Conservation (phyloP, 2,113 vertebrate genomes). For the Muscicapa adusta region DNA sequence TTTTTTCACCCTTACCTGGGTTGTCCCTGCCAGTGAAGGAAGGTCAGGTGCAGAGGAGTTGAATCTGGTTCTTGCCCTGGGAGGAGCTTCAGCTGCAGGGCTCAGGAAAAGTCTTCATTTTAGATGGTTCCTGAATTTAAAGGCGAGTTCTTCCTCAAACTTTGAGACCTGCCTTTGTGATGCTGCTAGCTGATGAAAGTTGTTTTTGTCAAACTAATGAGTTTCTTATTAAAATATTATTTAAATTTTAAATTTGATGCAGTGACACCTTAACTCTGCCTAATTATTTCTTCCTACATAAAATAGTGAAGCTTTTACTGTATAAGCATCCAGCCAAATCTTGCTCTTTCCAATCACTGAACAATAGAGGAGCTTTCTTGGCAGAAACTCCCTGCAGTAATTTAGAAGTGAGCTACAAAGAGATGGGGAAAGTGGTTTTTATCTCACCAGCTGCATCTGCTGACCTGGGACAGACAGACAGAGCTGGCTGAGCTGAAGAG, state of each 20-base stretch:
- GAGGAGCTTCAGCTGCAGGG: not conserved
- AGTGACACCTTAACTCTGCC: not conserved
- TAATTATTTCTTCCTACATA: not conserved
- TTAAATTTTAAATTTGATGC: conserved; percentile 8
- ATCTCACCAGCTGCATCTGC: not conserved
- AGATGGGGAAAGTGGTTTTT: not conserved
- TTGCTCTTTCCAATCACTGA: not conserved
- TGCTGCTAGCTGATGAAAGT: conserved; percentile 18
- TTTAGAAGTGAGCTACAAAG: not conserved
- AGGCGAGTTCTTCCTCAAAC: not conserved
- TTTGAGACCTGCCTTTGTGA: not conserved
- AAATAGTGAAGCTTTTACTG: not conserved
- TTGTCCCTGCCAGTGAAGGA: not conserved
- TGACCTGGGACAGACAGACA: not conserved
- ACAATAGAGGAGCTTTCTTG: not conserved
- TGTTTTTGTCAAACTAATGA: not conserved
- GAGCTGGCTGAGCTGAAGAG: not conserved
- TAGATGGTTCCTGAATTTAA: not conserved
- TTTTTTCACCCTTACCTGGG: not conserved
- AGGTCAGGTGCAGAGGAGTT: not conserved
- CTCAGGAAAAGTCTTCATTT: not conserved
- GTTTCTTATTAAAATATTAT: conserved; percentile 51
- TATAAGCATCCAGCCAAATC: not conserved
- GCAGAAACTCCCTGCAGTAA: not conserved
- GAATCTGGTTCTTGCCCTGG: not conserved